Evolutionary conservation across 2,797 vertebrate species (phyloP).

Genomic region (Phaenicophaeus curvirostris): DNA sequence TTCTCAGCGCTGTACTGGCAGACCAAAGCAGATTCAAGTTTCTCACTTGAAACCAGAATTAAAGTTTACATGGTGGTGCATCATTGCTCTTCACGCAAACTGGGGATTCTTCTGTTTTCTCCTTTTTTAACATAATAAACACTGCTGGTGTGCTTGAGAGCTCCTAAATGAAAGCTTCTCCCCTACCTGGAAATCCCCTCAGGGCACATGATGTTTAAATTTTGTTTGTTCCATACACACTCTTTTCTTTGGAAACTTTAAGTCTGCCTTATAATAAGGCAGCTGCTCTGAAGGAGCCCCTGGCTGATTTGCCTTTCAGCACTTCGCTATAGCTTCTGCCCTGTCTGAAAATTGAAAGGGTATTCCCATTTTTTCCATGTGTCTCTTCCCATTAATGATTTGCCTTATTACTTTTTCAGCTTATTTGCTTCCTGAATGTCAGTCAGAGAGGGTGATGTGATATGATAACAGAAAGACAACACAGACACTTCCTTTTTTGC

Average conservation of each 20-base stretch:
- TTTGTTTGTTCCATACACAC: neutral
- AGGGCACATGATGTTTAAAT: neutral
- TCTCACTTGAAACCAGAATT: neutral
- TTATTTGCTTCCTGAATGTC: neutral
- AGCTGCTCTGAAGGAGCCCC: neutral
- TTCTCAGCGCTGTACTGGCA: neutral
- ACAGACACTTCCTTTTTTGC: neutral
- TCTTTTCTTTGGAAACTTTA: neutral
- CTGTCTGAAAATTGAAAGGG: neutral
- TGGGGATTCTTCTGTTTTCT: neutral
- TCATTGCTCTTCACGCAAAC: neutral
- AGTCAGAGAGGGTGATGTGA: neutral
- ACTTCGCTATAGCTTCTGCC: neutral
- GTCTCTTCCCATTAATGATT: neutral
- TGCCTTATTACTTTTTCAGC: neutral
- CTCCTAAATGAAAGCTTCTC: neutral
- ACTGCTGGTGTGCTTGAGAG: neutral
- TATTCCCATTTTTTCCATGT: neutral
- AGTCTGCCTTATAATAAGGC: neutral
- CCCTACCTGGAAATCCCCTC: too few relatives aligned
- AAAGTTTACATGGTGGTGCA: neutral
- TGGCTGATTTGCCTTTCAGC: neutral
- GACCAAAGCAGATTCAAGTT: neutral
- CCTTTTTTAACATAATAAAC: neutral
- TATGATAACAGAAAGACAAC: neutral